Evolutionary conservation across 37 sponge, comb jelly and placozoan genomes (phyloP).

Genomic region (Halichondria panicea): DNA sequence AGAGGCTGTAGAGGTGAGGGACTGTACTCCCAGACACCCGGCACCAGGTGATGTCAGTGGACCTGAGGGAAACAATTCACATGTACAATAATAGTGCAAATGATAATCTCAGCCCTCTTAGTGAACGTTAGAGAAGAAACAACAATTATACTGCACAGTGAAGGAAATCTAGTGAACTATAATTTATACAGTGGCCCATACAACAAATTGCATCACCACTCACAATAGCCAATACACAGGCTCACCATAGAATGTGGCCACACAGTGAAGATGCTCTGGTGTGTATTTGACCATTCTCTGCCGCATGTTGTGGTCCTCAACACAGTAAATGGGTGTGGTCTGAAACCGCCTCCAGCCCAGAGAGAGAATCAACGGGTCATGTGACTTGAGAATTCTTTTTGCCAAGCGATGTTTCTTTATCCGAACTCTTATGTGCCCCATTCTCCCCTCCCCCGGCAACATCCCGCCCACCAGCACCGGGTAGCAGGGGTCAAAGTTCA

Average conservation of each 20-base stretch:
- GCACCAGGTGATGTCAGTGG: conserved; percentile 77
- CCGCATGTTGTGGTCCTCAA: conserved; percentile 93
- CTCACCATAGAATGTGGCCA: conserved; percentile 87
- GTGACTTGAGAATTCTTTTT: conserved; percentile 82
- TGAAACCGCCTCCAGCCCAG: conserved; percentile 97
- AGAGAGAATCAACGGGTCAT: conserved; percentile 92
- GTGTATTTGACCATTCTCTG: conserved; percentile 97
- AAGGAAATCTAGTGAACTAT: no score
- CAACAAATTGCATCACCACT: no score
- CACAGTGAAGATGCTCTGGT: conserved; percentile 96
- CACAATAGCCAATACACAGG: no score
- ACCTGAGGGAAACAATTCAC: conserved; percentile 9
- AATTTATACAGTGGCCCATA: no score
- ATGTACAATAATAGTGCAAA: no score
- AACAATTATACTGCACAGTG: no score
- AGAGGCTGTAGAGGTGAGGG: conserved; percentile 10
- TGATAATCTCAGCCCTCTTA: no score
- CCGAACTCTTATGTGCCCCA: conserved; percentile 79
- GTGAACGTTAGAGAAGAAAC: no score
- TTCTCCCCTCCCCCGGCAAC: conserved; percentile 69
- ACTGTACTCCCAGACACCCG: conserved; percentile 78
- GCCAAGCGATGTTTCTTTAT: conserved; percentile 92
- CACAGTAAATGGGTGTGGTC: conserved; percentile 82
- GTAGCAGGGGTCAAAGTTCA: conserved; percentile 70
- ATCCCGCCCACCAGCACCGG: conserved; percentile 90